These are phyloP conservation scores for Parotia lawesii DNA, from an alignment of 2,113 vertebrate species.

Conservation along the genomic window DNA sequence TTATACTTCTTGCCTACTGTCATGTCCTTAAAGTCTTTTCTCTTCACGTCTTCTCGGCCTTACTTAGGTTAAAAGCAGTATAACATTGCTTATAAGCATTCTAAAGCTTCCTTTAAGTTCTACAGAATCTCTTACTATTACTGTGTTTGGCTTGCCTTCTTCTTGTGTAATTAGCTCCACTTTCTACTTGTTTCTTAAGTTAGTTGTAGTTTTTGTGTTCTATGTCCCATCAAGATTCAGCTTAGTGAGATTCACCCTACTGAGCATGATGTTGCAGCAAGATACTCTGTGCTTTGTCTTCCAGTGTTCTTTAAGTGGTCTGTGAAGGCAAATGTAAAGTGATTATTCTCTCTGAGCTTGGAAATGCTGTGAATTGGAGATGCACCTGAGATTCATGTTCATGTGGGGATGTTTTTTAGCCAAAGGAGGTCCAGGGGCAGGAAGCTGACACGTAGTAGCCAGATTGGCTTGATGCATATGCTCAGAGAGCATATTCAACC, in stretches of 20 bases:
- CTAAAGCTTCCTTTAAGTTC: background rate
- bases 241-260: background rate
- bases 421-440: background rate
- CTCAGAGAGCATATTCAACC: background rate
- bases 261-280: background rate
- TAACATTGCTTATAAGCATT: background rate
- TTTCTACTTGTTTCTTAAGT: background rate
- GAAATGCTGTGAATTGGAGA: background rate
- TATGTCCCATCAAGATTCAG: background rate
- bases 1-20: background rate
- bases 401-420: background rate
- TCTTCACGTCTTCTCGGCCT: background rate
- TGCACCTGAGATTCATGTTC: background rate
- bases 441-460: background rate
- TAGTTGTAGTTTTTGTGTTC: background rate
- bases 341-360: background rate
- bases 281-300: background rate
- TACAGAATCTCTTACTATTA: background rate
- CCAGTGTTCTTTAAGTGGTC: background rate
- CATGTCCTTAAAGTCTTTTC: background rate
- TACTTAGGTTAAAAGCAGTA: background rate
- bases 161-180: background rate
- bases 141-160: background rate
- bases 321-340: background rate
- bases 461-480: background rate